phyloP scores from a whole-genome alignment of 2,888 invertebrate species.

The Pheosia tremula region DNA sequence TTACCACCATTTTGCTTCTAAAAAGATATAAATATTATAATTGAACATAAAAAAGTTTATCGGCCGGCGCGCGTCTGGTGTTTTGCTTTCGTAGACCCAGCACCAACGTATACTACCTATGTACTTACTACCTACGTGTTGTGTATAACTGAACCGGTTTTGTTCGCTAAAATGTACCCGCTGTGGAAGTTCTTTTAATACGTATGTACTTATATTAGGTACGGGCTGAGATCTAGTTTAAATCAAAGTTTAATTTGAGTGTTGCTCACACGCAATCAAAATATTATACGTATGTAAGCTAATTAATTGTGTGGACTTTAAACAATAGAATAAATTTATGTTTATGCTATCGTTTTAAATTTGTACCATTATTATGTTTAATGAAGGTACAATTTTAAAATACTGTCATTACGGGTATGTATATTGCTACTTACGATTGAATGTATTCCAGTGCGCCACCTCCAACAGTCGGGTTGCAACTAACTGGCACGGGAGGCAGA shows the following conservation, averaged over 20 bases:
- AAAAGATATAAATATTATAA: neutral
- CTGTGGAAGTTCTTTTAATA: no score
- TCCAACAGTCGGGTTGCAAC: constrained; percentile 22
- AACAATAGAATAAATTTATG: neutral
- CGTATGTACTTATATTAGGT: no score
- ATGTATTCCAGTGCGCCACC: constrained; percentile 16
- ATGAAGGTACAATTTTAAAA: neutral
- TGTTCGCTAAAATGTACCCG: neutral
- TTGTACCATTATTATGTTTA: no score
- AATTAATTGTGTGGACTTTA: no score
- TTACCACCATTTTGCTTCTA: constrained; percentile 83
- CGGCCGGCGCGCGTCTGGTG: neutral
- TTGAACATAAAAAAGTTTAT: neutral
- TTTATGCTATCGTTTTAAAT: neutral
- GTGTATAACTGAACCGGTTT: neutral
- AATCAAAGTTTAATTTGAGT: no score
- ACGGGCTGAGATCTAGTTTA: no score
- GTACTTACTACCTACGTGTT: no score
- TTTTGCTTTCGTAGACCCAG: neutral
- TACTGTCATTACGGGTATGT: neutral
- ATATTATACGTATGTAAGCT: no score
- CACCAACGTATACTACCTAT: neutral
- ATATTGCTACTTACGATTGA: constrained; percentile 23
- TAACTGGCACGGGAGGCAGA: constrained; percentile 21
- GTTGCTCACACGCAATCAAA: no score